These are phyloP conservation scores for Lasaia peninsularis DNA, from an alignment of 1,140 invertebrate species.

Conservation along the genomic window DNA sequence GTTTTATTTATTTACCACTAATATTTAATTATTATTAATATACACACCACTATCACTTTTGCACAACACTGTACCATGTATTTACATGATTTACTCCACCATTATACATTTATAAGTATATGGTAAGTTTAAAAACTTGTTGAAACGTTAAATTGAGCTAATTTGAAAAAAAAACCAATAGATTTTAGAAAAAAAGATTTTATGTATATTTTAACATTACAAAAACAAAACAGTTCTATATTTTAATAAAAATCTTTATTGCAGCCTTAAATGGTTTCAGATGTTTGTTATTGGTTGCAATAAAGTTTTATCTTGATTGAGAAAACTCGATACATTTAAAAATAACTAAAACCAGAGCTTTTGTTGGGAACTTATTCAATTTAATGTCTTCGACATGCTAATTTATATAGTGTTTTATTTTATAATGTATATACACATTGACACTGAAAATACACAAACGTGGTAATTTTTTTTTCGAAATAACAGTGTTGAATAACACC, in stretches of 20 bases:
- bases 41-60: not conserved
- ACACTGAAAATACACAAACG: not conserved
- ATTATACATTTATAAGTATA: not conserved
- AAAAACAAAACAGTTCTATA: no score
- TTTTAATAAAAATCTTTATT: no score
- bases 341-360: no score
- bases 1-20: not conserved
- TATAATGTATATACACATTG: not conserved
- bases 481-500: not conserved
- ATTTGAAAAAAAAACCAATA: not conserved
- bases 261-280: no score
- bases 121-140: not conserved
- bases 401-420: not conserved
- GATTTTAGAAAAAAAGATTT: no score
- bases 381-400: not conserved
- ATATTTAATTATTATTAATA: not conserved
- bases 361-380: no score
- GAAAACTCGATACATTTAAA: no score
- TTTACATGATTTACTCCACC: not conserved
- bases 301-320: no score
- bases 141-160: not conserved
- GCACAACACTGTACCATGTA: not conserved
- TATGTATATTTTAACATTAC: slow-evolving; percentile 1
- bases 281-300: no score
- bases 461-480: not conserved